A percentile compares a stretch with the other conserved stretches of the same genome.
These are phyloP conservation scores for Andrena flavipes DNA, from an alignment of 2,888 invertebrate species.

Conservation along the genomic window DNA sequence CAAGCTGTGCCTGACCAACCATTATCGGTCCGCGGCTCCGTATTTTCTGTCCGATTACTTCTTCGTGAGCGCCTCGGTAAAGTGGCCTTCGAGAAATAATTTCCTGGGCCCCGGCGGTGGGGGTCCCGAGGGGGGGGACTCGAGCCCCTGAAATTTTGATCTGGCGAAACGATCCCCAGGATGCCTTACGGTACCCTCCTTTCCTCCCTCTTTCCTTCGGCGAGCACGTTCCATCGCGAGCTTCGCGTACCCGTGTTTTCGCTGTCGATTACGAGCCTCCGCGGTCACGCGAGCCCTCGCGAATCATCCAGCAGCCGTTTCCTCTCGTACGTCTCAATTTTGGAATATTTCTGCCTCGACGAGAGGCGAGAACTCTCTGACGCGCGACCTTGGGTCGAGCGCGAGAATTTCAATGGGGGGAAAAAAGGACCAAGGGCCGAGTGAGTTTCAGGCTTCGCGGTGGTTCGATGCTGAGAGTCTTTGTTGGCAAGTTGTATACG, in stretches of 20 bases:
- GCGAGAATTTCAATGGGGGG: no score
- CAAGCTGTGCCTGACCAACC: conserved; percentile 62
- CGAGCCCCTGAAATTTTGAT: conserved; percentile 71
- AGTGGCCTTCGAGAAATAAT: conserved; percentile 71
- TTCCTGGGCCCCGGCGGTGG: conserved; percentile 52
- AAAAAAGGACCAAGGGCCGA: background rate
- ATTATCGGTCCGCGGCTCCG: conserved; percentile 69
- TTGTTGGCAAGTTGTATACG: background rate
- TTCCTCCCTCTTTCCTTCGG: conserved; percentile 8
- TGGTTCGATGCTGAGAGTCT: background rate
- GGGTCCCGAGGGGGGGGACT: background rate
- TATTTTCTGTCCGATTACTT: conserved; percentile 73
- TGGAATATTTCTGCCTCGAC: conserved; percentile 9
- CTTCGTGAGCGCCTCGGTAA: conserved; percentile 70
- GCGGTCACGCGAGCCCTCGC: conserved; percentile 11
- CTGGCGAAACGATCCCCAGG: conserved; percentile 66
- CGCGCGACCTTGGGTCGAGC: background rate
- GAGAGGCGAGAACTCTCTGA: background rate
- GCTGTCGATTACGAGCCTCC: conserved; percentile 44
- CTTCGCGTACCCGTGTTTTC: conserved; percentile 31
- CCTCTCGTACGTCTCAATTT: conserved; percentile 31
- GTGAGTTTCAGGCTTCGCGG: background rate
- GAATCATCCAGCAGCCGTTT: background rate
- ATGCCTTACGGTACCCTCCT: conserved; percentile 64
- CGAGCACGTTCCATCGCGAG: conserved; percentile 28